Conservation (phyloP, 1,140 invertebrate species). For the Ylistrum balloti region DNA sequence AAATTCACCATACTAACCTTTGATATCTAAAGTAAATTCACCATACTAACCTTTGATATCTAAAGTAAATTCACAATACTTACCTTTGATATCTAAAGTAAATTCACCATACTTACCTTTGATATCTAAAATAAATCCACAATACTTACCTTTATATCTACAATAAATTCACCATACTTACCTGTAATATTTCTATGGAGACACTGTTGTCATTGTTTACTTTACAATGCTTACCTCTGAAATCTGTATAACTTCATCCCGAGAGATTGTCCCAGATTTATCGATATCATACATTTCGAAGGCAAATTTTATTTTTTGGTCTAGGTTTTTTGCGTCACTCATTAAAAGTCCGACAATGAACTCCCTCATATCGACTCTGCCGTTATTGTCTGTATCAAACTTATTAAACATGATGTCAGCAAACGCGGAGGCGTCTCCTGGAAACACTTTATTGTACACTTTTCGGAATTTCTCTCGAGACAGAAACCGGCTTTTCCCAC, state of each 20-base stretch:
- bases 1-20: too few relatives aligned
- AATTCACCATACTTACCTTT: background rate
- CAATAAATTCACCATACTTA: background rate
- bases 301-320: slow-evolving; percentile 95
- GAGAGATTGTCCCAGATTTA: slow-evolving; percentile 91
- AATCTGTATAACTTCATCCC: slow-evolving; percentile 81
- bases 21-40: too few relatives aligned
- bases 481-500: slow-evolving; percentile 49
- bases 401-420: slow-evolving; percentile 70
- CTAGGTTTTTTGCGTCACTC: slow-evolving; percentile 87
- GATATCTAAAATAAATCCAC: background rate
- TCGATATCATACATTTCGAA: slow-evolving; percentile 95
- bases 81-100: background rate
- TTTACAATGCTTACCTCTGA: slow-evolving; percentile 63
- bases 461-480: slow-evolving; percentile 62
- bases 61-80: background rate
- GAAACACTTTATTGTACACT: slow-evolving; percentile 71
- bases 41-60: too few relatives aligned
- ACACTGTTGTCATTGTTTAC: background rate
- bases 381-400: slow-evolving; percentile 72
- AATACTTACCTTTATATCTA: background rate
- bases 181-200: background rate
- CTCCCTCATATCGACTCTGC: slow-evolving; percentile 73
- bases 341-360: slow-evolving; percentile 74
- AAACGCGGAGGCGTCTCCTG: slow-evolving; percentile 66